phyloP scores from a whole-genome alignment of 1,140 invertebrate genomes.

The Drosophila pandora region DNA sequence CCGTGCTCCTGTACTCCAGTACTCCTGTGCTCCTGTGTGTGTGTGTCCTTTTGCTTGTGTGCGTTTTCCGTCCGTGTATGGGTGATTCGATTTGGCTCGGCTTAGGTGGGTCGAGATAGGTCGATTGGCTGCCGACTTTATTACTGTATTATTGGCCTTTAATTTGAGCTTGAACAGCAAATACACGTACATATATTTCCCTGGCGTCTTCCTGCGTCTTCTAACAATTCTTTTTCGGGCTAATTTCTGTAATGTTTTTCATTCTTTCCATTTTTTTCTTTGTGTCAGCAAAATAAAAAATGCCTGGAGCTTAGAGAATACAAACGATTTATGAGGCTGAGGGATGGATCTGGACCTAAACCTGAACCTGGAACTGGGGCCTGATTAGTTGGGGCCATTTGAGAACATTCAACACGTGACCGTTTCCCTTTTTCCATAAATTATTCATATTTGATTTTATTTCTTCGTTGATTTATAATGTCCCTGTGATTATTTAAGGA shows the following conservation, averaged over 20 bases:
- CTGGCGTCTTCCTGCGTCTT: constrained; percentile 31
- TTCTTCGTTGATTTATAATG: constrained; percentile 22
- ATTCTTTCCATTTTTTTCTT: constrained; percentile 24
- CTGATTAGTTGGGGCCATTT: constrained; percentile 46
- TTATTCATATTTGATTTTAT: constrained; percentile 44
- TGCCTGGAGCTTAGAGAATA: constrained; percentile 12
- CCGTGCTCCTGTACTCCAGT: not conserved
- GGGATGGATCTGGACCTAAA: constrained; percentile 14
- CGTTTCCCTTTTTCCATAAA: constrained; percentile 33
- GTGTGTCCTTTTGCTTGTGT: not conserved
- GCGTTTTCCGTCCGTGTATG: constrained; percentile 1
- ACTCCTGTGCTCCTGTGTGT: not conserved
- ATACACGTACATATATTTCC: constrained; percentile 36
- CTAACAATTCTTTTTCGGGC: constrained; percentile 36
- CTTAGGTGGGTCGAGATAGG: constrained; percentile 28
- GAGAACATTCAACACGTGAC: constrained; percentile 47
- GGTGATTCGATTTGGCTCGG: constrained; percentile 35
- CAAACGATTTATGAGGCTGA: constrained; percentile 40
- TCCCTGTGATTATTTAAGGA: constrained; percentile 1
- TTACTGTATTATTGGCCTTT: constrained; percentile 80
- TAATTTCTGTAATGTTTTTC: constrained; percentile 73
- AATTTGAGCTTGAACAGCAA: constrained; percentile 71
- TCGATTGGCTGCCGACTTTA: constrained; percentile 66
- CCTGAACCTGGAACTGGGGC: constrained; percentile 18
- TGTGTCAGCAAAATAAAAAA: constrained; percentile 37